These are phyloP conservation scores for Trachelus iudaicus DNA, from an alignment of 2,888 invertebrate species.

Conservation along the genomic window DNA sequence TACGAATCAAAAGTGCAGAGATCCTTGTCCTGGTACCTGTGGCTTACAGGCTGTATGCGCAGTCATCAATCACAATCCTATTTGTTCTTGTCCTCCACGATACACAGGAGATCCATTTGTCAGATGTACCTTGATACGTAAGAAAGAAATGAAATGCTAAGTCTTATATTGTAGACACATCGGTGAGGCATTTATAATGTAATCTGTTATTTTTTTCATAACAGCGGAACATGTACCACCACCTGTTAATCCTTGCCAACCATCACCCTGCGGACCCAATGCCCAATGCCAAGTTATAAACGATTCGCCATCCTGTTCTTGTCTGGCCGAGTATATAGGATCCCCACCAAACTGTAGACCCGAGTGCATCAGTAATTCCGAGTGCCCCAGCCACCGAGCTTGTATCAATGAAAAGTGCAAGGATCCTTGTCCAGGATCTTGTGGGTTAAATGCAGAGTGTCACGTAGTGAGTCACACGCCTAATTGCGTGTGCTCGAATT, in stretches of 20 bases:
- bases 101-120: constrained; percentile 54
- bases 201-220: constrained; percentile 36
- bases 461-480: constrained; percentile 73
- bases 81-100: constrained; percentile 43
- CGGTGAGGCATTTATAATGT: not conserved
- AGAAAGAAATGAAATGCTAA: constrained; percentile 47
- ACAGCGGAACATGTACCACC: constrained; percentile 44
- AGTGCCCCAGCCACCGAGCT: constrained; percentile 75
- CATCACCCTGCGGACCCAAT: constrained; percentile 76
- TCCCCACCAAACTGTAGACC: constrained; percentile 76
- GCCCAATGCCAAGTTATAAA: constrained; percentile 72
- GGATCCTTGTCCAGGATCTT: constrained; percentile 77
- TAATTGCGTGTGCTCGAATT: constrained; percentile 69
- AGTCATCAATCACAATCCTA: constrained; percentile 49
- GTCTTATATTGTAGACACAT: constrained; percentile 32
- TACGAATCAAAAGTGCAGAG: constrained; percentile 56
- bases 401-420: constrained; percentile 79
- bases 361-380: constrained; percentile 78
- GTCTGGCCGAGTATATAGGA: constrained; percentile 72
- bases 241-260: constrained; percentile 72
- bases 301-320: constrained; percentile 70
- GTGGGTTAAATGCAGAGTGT: constrained; percentile 75
- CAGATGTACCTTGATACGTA: constrained; percentile 70
- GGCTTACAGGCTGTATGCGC: constrained; percentile 57
- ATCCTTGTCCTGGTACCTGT: constrained; percentile 59